phyloP scores from a whole-genome alignment of 1,140 invertebrate genomes.

The Hycleus phaleratus region DNA sequence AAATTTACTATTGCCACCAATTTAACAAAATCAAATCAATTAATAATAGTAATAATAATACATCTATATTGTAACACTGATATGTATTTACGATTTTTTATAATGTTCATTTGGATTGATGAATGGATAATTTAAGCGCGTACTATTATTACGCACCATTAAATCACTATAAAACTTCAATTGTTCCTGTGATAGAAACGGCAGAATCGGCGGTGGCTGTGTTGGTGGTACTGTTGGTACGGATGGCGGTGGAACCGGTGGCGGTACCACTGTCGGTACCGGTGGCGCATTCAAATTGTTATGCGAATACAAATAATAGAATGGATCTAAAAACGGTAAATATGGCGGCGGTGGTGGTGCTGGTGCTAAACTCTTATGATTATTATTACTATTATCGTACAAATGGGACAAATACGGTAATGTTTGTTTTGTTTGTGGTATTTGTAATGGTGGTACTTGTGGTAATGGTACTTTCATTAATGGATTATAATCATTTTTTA shows the following conservation, averaged over 20 bases:
- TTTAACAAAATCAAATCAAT: too few relatives aligned
- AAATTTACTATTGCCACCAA: too few relatives aligned
- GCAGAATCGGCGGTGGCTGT: constrained; percentile 16
- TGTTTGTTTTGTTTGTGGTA: constrained; percentile 6
- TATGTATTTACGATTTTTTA: constrained; percentile 21
- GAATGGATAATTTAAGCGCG: constrained; percentile 25
- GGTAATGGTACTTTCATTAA: background rate
- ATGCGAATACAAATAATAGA: background rate
- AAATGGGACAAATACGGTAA: constrained; percentile 21
- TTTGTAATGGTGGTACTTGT: constrained; percentile 1
- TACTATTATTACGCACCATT: constrained; percentile 22
- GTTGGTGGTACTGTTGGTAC: background rate
- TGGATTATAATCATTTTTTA: background rate
- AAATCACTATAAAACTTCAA: constrained; percentile 43
- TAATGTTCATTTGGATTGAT: constrained; percentile 16
- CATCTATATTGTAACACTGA: background rate
- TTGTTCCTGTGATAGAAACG: constrained; percentile 36
- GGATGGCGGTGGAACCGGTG: background rate
- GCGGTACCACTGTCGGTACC: background rate
- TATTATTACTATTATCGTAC: constrained; percentile 10
- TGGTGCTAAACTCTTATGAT: background rate
- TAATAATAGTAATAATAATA: too few relatives aligned
- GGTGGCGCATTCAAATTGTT: background rate
- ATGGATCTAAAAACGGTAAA: background rate
- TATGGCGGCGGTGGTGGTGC: background rate